These are phyloP conservation scores for Rattus norvegicus DNA, from an alignment of 2,113 vertebrate genomes.

Conservation along the genomic window DNA sequence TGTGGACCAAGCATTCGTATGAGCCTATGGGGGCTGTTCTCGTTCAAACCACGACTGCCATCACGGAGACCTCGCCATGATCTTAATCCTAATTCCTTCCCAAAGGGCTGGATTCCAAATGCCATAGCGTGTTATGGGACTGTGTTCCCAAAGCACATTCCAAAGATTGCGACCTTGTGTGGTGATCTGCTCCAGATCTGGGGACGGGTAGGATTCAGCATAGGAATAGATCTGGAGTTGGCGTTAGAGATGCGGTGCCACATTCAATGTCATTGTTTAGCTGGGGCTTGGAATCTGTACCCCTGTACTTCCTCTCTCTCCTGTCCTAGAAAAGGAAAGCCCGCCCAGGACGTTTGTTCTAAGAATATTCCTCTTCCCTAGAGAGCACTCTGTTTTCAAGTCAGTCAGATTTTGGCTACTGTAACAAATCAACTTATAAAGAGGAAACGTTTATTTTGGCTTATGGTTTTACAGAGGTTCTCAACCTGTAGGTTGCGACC, in stretches of 20 bases:
- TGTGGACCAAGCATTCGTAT: not conserved
- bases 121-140: not conserved
- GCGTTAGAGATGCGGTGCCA: fast-evolving
- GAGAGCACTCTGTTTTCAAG: not conserved
- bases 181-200: not conserved
- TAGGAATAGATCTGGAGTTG: not conserved
- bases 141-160: not conserved
- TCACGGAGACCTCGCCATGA: not conserved
- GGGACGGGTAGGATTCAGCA: no score
- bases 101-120: not conserved
- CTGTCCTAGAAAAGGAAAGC: not conserved
- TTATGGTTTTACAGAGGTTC: not conserved
- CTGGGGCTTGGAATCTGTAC: not conserved
- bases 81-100: not conserved
- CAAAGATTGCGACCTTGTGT: not conserved
- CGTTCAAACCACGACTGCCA: not conserved
- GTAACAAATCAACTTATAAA: not conserved
- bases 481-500: not conserved
- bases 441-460: not conserved
- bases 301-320: not conserved
- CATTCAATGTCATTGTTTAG: not conserved
- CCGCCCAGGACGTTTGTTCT: not conserved
- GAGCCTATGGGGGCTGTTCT: not conserved
- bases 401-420: not conserved
- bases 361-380: not conserved